phyloP scores from a whole-genome alignment of 2,888 invertebrate genomes.

The Tiliacea aurago region DNA sequence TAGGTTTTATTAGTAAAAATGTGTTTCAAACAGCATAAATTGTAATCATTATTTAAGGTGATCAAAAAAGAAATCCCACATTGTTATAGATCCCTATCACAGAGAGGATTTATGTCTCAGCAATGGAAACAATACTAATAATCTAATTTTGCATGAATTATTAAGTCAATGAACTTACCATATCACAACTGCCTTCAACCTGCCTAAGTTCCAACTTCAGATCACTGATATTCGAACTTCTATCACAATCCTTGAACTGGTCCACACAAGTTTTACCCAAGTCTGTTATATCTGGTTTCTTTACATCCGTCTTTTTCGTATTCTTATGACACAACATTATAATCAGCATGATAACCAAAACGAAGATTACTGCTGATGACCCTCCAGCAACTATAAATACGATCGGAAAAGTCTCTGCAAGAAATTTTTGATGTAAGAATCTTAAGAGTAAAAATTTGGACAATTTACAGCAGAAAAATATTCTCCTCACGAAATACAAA shows the following conservation, averaged over 20 bases:
- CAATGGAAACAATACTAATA: too few species aligned
- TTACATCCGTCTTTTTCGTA: constrained; percentile 88
- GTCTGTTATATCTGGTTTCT: constrained; percentile 90
- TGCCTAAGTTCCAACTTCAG: constrained; percentile 97
- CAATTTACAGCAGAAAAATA: neutral
- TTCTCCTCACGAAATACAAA: constrained; percentile 4
- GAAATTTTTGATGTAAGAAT: constrained; percentile 6
- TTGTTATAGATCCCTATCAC: too few species aligned
- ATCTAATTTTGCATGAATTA: too few species aligned
- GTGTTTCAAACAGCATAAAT: too few species aligned
- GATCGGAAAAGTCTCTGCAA: constrained; percentile 93
- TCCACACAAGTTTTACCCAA: constrained; percentile 80
- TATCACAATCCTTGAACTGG: constrained; percentile 93
- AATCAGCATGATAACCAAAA: constrained; percentile 95
- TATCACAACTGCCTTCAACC: constrained; percentile 94
- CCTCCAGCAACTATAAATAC: constrained; percentile 94
- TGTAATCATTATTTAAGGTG: too few species aligned
- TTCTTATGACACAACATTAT: constrained; percentile 93
- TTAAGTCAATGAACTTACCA: constrained; percentile 73
- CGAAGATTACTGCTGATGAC: constrained; percentile 94
- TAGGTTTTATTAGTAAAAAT: too few species aligned
- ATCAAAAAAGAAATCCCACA: too few species aligned
- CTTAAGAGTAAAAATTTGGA: neutral
- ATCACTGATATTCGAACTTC: constrained; percentile 97
- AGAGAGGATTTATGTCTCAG: too few species aligned